A percentile compares a stretch with the other conserved stretches of the same genome.
Conservation (phyloP, 2,888 invertebrate genomes). For the Chelonus formosanus region DNA sequence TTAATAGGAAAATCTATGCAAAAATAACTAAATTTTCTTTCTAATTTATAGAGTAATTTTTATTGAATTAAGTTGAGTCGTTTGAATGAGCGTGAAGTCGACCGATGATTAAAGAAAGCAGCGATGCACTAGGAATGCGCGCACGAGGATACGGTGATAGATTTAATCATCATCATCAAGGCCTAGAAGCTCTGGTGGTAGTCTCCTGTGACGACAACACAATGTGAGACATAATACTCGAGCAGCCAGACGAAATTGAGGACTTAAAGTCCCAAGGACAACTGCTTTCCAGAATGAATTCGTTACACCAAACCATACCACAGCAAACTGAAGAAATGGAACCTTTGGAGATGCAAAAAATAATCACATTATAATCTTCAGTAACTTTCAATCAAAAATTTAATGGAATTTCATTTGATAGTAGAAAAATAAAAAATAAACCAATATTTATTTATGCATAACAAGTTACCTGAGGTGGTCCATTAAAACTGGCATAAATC, state of each 20-base stretch:
- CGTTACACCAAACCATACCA: conserved; percentile 94
- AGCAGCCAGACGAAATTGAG: conserved; percentile 90
- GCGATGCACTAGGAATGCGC: conserved; percentile 5
- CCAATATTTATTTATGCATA: not conserved
- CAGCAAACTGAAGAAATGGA: conserved; percentile 88
- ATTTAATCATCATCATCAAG: conserved; percentile 85
- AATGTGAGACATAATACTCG: conserved; percentile 87
- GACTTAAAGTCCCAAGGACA: conserved; percentile 88
- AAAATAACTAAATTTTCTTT: too few species aligned
- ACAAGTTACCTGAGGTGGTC: conserved; percentile 58
- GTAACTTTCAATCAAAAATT: too few species aligned
- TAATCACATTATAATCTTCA: not conserved
- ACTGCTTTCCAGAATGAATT: conserved; percentile 97
- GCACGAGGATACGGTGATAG: not conserved
- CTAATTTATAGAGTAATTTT: not conserved
- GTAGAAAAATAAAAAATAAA: not conserved
- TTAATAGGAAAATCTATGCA: not conserved
- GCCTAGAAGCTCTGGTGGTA: conserved; percentile 85
- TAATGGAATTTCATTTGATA: not conserved
- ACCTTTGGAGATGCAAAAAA: conserved; percentile 66
- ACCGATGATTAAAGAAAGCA: too few species aligned
- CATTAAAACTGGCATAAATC: conserved; percentile 71
- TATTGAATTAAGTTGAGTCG: too few species aligned
- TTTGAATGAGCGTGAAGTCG: too few species aligned
- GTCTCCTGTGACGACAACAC: conserved; percentile 86